Conservation (phyloP, 2,797 vertebrate genomes). For the Taeniopygia guttata region DNA sequence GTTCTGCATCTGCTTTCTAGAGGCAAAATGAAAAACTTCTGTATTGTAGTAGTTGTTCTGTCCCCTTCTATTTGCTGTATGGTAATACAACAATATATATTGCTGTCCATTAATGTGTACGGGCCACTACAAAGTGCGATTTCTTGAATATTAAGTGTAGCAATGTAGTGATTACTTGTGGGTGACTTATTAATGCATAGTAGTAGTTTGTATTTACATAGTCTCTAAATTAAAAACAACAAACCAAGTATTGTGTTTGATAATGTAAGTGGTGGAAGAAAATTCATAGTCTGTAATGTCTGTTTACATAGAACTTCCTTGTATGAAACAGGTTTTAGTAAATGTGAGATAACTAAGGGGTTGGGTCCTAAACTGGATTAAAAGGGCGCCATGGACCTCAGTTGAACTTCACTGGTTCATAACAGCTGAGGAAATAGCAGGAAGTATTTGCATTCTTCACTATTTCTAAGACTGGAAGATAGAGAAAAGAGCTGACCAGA, state of each 20-base stretch:
- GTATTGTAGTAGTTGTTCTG: slow-evolving; percentile 56
- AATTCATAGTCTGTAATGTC: background rate
- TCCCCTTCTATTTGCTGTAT: slow-evolving; percentile 68
- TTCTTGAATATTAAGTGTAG: slow-evolving; percentile 62
- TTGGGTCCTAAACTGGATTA: background rate
- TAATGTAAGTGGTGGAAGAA: background rate
- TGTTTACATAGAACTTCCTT: background rate
- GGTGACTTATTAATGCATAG: background rate
- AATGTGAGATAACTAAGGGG: background rate
- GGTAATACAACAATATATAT: slow-evolving; percentile 67
- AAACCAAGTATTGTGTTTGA: background rate
- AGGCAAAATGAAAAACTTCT: background rate
- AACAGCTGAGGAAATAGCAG: background rate
- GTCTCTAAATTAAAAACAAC: background rate
- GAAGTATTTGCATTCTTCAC: slow-evolving; percentile 32
- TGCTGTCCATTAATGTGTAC: slow-evolving; percentile 69
- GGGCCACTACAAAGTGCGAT: slow-evolving; percentile 67
- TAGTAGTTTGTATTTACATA: background rate
- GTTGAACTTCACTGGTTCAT: background rate
- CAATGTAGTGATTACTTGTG: background rate
- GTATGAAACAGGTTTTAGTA: background rate
- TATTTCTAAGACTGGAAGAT: background rate
- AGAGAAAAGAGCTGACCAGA: background rate
- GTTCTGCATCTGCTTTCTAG: background rate
- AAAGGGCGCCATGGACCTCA: background rate